Evolutionary conservation across 2,888 invertebrate species (phyloP).

Genomic region (Hyposoter dolosus): DNA sequence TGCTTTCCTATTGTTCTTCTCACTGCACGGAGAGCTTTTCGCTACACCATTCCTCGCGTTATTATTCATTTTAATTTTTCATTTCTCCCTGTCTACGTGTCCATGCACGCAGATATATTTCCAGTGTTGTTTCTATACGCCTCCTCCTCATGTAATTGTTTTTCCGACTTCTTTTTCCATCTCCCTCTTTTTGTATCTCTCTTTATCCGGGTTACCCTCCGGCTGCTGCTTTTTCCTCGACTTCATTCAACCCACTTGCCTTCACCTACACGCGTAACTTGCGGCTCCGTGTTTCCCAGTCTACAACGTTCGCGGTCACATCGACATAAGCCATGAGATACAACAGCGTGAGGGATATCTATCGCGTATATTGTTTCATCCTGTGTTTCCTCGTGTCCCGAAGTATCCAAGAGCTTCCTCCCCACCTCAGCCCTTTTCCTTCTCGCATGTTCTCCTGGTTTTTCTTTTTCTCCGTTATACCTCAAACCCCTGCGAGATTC

Average conservation of each 20-base stretch:
- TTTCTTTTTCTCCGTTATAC: conserved; percentile 42
- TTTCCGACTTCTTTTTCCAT: conserved; percentile 36
- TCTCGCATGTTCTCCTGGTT: conserved; percentile 55
- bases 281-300: conserved; percentile 55
- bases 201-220: conserved; percentile 22
- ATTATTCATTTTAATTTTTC: conserved; percentile 31
- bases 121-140: conserved; percentile 40
- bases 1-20: conserved; percentile 75
- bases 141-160: conserved; percentile 42
- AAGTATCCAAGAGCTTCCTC: conserved; percentile 43
- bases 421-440: conserved; percentile 57
- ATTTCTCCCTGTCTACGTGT: conserved; percentile 34
- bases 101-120: conserved; percentile 34
- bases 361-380: not conserved
- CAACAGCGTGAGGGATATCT: conserved; percentile 6
- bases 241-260: not conserved
- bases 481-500: conserved; percentile 46
- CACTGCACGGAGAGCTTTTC: conserved; percentile 43
- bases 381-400: conserved; percentile 27
- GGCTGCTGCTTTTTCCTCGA: conserved; percentile 28
- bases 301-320: conserved; percentile 43
- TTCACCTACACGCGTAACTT: not conserved
- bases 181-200: not conserved
- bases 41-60: conserved; percentile 4
- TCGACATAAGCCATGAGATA: conserved; percentile 22